Evolutionary conservation across 2,797 vertebrate species (phyloP), one percentile per base, ranked within the genome.

Genomic region (Apogon hyalosoma): DNA sequence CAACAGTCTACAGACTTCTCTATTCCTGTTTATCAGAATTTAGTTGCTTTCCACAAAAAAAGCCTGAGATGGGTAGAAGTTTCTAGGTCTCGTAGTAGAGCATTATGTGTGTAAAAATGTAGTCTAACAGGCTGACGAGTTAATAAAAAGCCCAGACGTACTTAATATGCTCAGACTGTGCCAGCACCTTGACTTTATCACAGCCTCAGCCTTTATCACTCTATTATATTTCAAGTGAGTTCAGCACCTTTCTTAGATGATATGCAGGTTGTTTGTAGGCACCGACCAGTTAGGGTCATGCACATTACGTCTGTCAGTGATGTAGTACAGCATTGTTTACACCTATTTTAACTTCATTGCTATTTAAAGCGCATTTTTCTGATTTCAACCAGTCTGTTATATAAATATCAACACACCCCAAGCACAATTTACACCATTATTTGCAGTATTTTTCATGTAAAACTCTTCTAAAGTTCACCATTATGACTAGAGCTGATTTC

Each of bases 121-220:
- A 54, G 52, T 64, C 43, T 33, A 59, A 50, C 28, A 19, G 52
- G 40, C 63, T 16, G 69, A 28, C n/a, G 0, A 60, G 87, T 92
- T 91, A 90, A 91, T 88, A 68, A 90, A 75, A 90, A 88, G 63
- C 91, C 74, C 56, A 81, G 83, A 75, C 31, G 8, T 74, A 76
- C 75, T 88, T 88, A 73, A 80, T 87, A 80, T 90, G 90, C 79
- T 45, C 51, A 54, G 54, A 65, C 62, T 77, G 21, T 74, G 50
- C 69, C 69, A 65, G 63, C 66, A 73, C 48, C 59, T 57, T 80
- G 61, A 57, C 59, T 77, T 80, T 62, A 72, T 80, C 66, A 51
- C 38, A 49, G 24, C 48, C 52, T 68, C 61, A 61, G 61, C 73
- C 54, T 58, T 70, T 46, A 63, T 78, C 52, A 46, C 54, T 24